Evolutionary conservation across 2,113 vertebrate genomes (phyloP).

Genomic region (Pitta sordida): DNA sequence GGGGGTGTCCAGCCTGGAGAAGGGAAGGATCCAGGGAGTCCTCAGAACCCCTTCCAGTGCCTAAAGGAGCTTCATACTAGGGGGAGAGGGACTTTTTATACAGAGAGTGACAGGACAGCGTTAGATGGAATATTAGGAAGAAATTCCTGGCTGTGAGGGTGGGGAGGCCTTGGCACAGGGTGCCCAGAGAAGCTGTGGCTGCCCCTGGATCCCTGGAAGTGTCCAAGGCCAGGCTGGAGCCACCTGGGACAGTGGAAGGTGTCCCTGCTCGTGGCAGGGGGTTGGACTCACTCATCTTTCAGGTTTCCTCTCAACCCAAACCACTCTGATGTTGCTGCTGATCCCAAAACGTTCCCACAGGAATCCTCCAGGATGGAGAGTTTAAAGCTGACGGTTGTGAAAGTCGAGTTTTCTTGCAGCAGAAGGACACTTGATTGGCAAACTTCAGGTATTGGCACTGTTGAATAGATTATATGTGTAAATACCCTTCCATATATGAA

Average conservation of each 20-base stretch:
- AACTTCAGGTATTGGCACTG: neutral
- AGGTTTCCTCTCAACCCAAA: neutral
- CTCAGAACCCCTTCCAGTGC: neutral
- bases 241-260: neutral
- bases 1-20: rapidly evolving
- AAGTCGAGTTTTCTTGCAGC: neutral
- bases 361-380: neutral
- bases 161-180: neutral
- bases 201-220: neutral
- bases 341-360: neutral
- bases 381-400: neutral
- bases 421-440: neutral
- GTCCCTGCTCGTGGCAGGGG: neutral
- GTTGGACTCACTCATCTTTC: rapidly evolving
- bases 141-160: neutral
- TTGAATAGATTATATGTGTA: neutral
- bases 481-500: neutral
- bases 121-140: neutral
- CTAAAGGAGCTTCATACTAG: neutral
- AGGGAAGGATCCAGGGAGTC: neutral
- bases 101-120: neutral
- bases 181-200: neutral
- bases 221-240: neutral
- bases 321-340: neutral
- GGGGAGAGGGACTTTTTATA: neutral